A percentile compares a stretch with the other conserved stretches of the same genome.
phyloP scores from a whole-genome alignment of 2,797 vertebrate species.

The Hoplostethus mediterraneus region DNA sequence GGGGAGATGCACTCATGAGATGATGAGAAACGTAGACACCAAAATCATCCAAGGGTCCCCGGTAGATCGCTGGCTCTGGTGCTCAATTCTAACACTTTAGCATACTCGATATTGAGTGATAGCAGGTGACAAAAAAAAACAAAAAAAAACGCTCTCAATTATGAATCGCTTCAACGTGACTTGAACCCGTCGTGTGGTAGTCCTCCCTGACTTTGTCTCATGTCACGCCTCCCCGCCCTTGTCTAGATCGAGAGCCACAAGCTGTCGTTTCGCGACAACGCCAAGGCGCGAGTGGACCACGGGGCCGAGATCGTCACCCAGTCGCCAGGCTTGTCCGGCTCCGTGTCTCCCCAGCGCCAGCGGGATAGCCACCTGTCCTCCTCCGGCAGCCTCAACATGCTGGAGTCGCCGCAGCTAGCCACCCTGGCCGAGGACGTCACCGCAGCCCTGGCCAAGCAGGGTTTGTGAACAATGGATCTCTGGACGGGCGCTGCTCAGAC shows the following conservation, averaged over 20 bases:
- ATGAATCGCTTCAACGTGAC: too few relatives aligned
- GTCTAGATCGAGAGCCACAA: slow-evolving; percentile 97
- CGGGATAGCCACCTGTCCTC: slow-evolving; percentile 94
- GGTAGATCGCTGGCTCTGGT: too few relatives aligned
- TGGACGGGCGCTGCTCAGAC: slow-evolving; percentile 32
- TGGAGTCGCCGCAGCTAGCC: slow-evolving; percentile 95
- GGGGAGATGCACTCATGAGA: slow-evolving; percentile 33
- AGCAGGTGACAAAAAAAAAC: too few relatives aligned
- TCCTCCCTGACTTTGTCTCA: neutral
- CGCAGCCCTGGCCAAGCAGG: slow-evolving; percentile 97
- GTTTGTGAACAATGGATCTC: slow-evolving; percentile 90
- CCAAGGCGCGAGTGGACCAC: slow-evolving; percentile 94
- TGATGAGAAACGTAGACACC: too few relatives aligned
- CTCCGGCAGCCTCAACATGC: slow-evolving; percentile 96
- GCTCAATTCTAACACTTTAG: too few relatives aligned
- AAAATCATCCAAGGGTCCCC: too few relatives aligned
- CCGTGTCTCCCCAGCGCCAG: slow-evolving; percentile 91
- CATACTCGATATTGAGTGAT: too few relatives aligned
- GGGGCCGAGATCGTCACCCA: slow-evolving; percentile 93
- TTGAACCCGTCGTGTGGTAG: too few relatives aligned
- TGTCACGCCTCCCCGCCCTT: slow-evolving; percentile 12
- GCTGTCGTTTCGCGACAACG: slow-evolving; percentile 91
- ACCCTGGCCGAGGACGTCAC: slow-evolving; percentile 98
- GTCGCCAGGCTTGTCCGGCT: slow-evolving; percentile 90
- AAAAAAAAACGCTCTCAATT: neutral